Conservation (phyloP, 2,888 invertebrate species). For the Thera obeliscata region DNA sequence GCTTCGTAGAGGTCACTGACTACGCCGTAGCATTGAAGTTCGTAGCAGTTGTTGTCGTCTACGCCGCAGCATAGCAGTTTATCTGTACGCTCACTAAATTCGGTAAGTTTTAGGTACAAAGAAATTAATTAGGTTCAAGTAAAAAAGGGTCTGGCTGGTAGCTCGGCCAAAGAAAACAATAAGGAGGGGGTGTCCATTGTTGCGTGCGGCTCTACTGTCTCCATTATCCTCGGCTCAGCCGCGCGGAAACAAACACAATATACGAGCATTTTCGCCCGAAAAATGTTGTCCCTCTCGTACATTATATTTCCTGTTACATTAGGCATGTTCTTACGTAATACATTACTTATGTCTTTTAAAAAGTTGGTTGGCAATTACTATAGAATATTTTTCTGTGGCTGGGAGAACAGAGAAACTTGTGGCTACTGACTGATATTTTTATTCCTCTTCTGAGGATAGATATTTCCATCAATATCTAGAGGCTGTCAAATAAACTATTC, state of each 20-base stretch:
- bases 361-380: too few relatives aligned
- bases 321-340: too few relatives aligned
- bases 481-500: too few relatives aligned
- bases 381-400: too few relatives aligned
- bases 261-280: background rate
- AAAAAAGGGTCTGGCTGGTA: slow-evolving; percentile 2
- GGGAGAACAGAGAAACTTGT: too few relatives aligned
- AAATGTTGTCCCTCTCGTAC: background rate
- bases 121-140: slow-evolving; percentile 6
- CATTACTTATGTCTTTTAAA: too few relatives aligned
- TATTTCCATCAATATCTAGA: too few relatives aligned
- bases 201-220: background rate
- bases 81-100: background rate
- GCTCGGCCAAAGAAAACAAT: slow-evolving; percentile 18
- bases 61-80: background rate
- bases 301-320: background rate
- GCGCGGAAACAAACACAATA: slow-evolving; percentile 13
- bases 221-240: slow-evolving; percentile 16
- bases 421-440: too few relatives aligned
- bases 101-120: slow-evolving; percentile 2
- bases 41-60: slow-evolving; percentile 4
- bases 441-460: too few relatives aligned
- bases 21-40: background rate
- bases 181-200: slow-evolving; percentile 7
- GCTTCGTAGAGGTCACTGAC: background rate